Conservation (phyloP, 1,140 invertebrate genomes). For the Lepidostoma basale region DNA sequence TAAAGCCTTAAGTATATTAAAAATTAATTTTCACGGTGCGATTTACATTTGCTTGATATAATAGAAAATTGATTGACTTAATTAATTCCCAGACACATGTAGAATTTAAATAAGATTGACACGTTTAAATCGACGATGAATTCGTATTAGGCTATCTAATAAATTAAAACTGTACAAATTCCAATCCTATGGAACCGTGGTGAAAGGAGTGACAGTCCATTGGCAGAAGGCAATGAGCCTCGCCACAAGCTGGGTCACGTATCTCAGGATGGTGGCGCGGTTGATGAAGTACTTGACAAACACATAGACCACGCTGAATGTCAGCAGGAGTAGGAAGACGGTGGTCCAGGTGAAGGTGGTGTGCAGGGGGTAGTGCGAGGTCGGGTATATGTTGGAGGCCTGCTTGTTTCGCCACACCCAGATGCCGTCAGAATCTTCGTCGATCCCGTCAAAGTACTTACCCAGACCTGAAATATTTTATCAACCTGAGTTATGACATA, state of each 20-base stretch:
- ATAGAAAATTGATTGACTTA: no score
- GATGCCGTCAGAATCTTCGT: constrained; percentile 35
- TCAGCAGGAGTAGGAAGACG: constrained; percentile 27
- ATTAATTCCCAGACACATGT: no score
- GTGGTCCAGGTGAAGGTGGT: constrained; percentile 35
- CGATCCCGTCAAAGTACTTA: constrained; percentile 22
- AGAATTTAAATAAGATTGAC: no score
- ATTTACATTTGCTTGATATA: no score
- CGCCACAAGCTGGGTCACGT: background rate
- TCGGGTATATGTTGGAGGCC: constrained; percentile 17
- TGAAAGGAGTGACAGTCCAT: background rate
- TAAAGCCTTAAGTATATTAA: no score
- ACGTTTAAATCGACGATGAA: no score
- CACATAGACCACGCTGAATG: constrained; percentile 28
- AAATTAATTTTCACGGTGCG: no score
- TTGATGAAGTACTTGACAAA: constrained; percentile 4
- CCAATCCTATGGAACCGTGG: no score
- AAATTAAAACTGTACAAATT: no score
- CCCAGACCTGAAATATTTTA: constrained; percentile 1
- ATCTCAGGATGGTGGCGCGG: background rate
- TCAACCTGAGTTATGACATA: background rate
- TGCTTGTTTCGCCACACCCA: constrained; percentile 45
- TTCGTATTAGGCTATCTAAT: no score
- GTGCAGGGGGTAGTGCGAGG: constrained; percentile 17
- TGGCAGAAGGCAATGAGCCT: background rate